Conservation (phyloP, 2,113 vertebrate species). For the Erpornis zantholeuca region DNA sequence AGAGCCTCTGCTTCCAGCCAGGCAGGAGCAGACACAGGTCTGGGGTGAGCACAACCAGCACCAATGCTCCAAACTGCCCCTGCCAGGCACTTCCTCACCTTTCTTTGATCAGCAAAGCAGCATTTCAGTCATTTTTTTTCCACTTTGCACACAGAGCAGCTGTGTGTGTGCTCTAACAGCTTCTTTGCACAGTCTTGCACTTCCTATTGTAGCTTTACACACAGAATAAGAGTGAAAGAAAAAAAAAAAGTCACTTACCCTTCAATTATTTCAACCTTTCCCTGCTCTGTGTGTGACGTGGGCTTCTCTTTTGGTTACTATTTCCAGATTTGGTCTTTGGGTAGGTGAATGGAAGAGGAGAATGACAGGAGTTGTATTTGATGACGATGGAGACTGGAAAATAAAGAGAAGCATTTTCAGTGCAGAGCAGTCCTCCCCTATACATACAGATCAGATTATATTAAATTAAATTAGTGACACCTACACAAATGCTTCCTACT, state of each 20-base stretch:
- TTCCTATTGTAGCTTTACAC: neutral
- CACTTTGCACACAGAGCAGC: neutral
- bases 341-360: slow-evolving; percentile 56
- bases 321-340: slow-evolving; percentile 64
- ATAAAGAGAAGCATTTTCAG: slow-evolving; percentile 54
- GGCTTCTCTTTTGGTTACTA: slow-evolving; percentile 56
- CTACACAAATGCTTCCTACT: slow-evolving; percentile 55
- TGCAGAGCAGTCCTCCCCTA: neutral
- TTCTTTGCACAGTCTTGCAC: neutral
- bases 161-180: neutral
- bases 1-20: neutral
- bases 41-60: neutral
- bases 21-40: neutral
- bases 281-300: slow-evolving; percentile 31
- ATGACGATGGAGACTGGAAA: slow-evolving; percentile 56
- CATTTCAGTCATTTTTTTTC: neutral
- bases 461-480: slow-evolving; percentile 68
- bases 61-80: neutral
- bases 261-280: slow-evolving; percentile 56
- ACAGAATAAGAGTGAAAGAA: neutral
- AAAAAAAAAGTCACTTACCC: slow-evolving; percentile 40
- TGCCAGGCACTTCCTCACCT: neutral
- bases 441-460: slow-evolving; percentile 19
- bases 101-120: neutral
- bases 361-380: slow-evolving; percentile 51